phyloP scores from a whole-genome alignment of 1,140 invertebrate genomes.

The Trichoplusia ni region DNA sequence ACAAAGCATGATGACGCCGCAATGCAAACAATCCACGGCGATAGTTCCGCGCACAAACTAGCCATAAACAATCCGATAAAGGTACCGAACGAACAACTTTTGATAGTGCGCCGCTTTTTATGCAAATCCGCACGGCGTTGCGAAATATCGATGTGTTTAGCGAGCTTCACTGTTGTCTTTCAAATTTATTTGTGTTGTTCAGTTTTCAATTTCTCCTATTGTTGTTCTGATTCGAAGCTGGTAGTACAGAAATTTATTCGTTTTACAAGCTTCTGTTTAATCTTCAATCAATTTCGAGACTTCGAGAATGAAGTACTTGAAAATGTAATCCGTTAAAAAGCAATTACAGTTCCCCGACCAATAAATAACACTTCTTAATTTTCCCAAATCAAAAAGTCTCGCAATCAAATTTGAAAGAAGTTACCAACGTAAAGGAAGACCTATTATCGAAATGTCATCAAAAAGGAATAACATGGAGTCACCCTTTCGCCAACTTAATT shows the following conservation, averaged over 20 bases:
- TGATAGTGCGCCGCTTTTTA: constrained; percentile 34
- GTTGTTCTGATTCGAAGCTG: not conserved
- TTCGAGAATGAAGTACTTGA: not conserved
- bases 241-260: not conserved
- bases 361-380: constrained; percentile 17
- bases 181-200: constrained; percentile 7
- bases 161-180: constrained; percentile 1
- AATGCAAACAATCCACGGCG: constrained; percentile 27
- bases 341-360: not conserved
- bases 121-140: constrained; percentile 27
- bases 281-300: too few species aligned
- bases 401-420: constrained; percentile 21
- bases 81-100: constrained; percentile 27
- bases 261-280: too few species aligned
- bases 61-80: constrained; percentile 36
- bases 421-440: constrained; percentile 12
- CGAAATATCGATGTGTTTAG: constrained; percentile 15
- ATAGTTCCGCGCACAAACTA: constrained; percentile 23
- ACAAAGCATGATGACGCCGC: constrained; percentile 10
- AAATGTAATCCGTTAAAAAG: not conserved
- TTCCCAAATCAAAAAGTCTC: constrained; percentile 10
- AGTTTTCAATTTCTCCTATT: constrained; percentile 15
- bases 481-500: constrained; percentile 34
- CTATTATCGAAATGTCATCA: constrained; percentile 33
- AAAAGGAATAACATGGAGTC: constrained; percentile 25